phyloP scores from a whole-genome alignment of 2,113 vertebrate genomes.

The Mustela nigripes region DNA sequence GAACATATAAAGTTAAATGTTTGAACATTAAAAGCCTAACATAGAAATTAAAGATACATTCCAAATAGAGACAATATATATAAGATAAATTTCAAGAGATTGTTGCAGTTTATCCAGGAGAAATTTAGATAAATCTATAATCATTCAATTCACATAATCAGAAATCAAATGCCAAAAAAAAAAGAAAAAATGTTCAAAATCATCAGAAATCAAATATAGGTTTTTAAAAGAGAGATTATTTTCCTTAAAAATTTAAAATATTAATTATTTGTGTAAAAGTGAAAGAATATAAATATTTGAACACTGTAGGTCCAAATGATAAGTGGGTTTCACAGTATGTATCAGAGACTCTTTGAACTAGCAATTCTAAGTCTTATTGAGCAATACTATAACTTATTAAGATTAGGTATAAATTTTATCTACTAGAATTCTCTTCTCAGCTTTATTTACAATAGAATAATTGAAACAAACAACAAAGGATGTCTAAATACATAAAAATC shows the following conservation, averaged over 20 bases:
- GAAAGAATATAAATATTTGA: slow-evolving; percentile 30
- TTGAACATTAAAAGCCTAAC: not conserved
- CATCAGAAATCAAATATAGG: not conserved
- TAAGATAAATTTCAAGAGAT: not conserved
- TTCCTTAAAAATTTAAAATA: not conserved
- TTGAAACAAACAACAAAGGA: not conserved
- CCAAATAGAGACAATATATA: not conserved
- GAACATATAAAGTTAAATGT: not conserved
- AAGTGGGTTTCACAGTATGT: not conserved
- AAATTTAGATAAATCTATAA: slow-evolving; percentile 25
- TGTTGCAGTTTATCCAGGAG: not conserved
- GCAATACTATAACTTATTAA: not conserved
- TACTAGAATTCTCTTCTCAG: not conserved
- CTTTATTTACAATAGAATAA: not conserved
- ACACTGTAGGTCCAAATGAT: not conserved
- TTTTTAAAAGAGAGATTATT: not conserved
- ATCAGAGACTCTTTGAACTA: not conserved
- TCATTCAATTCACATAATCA: not conserved
- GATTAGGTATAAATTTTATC: not conserved
- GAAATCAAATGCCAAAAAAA: slow-evolving; percentile 33
- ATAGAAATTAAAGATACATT: not conserved
- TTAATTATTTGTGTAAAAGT: not conserved
- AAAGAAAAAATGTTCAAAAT: not conserved
- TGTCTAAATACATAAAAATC: not conserved
- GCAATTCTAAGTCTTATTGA: no score